Conservation (phyloP, 2,888 invertebrate genomes). For the Helicoverpa assulta region DNA sequence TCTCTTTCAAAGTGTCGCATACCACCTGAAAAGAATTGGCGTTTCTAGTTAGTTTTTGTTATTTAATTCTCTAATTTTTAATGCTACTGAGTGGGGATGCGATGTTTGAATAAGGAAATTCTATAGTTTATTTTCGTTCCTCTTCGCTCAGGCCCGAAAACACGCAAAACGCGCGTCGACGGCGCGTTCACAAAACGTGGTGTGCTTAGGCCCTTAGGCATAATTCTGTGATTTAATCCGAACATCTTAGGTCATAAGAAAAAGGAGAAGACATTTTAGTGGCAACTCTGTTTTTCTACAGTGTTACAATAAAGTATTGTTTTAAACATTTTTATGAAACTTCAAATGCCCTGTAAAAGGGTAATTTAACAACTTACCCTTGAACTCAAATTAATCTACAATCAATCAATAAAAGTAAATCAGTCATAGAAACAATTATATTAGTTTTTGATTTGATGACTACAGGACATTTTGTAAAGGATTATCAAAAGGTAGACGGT, state of each 20-base stretch:
- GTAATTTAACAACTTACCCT: neutral
- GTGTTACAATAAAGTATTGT: too few relatives aligned
- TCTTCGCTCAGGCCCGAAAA: too few relatives aligned
- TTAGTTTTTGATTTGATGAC: conserved; percentile 4
- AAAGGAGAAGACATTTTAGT: too few relatives aligned
- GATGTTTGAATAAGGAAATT: neutral
- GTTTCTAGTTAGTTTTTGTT: neutral
- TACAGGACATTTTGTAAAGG: neutral
- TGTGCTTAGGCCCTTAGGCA: too few relatives aligned
- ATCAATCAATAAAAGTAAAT: conserved; percentile 18
- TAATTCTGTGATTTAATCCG: too few relatives aligned
- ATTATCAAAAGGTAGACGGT: conserved; percentile 11
- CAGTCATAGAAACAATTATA: neutral
- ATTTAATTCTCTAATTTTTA: too few relatives aligned
- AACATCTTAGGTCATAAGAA: too few relatives aligned
- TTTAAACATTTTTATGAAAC: neutral
- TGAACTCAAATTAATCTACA: neutral
- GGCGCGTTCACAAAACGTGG: too few relatives aligned
- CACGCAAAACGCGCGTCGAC: too few relatives aligned
- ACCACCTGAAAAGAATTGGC: conserved; percentile 89
- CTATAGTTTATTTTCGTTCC: too few relatives aligned
- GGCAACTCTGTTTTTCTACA: too few relatives aligned
- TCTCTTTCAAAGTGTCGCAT: conserved; percentile 94
- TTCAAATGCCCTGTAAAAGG: neutral
- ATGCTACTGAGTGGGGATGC: too few relatives aligned